Evolutionary conservation across 2,797 vertebrate genomes (phyloP), one percentile per base, ranked within the genome.

Genomic region (Hydrocynus forskahlii): DNA sequence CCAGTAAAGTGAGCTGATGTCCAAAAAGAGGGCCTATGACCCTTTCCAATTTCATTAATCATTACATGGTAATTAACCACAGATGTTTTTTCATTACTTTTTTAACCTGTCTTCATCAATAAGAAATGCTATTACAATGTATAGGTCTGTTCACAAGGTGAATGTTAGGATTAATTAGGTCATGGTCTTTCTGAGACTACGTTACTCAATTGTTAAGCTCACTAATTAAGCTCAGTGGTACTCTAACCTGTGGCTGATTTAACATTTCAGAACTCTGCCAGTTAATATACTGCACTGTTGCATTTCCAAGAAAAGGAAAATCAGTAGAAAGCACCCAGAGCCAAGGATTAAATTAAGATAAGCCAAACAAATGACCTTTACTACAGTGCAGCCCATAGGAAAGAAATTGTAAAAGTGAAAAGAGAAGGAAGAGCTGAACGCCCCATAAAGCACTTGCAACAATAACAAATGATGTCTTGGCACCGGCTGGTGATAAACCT

Each of bases 271-370:
- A 72, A 4, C n/a, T 38, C 67, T 78, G 38, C 16, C 62, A 45
- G 38, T 7, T 62, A 79, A 29, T 79, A 71, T 70, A 71, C 7
- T 48, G 55, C 43, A 23, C 43, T 50, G 60, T 17, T 52, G 45
- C 25, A 6, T 54, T n/a, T 54, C 50, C 70, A 72, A 38, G 40
- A 38, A 55, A 38, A 72, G 52, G 62, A 40, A 63, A 66, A n/a
- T 12, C n/a, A 54, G 45, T 76, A 54, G 17, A 76, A 66, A 76
- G 45, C 48, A 66, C 45, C 7, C 45, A 59, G 6, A 50, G 45
- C 38, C 75, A 57, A 57, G 75, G 81, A 85, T 83, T 40, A 73
- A 35, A 67, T 81, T 85, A 71, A 85, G 84, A 85, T 83, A 85
- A n/a, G 35, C 29, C 5, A 66, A 75, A 85, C 50, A 55, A 50